Evolutionary conservation across 92 coral and sea anemone species (phyloP), one percentile per base, ranked within the genome.

Genomic region (Zoanthus sociatus): DNA sequence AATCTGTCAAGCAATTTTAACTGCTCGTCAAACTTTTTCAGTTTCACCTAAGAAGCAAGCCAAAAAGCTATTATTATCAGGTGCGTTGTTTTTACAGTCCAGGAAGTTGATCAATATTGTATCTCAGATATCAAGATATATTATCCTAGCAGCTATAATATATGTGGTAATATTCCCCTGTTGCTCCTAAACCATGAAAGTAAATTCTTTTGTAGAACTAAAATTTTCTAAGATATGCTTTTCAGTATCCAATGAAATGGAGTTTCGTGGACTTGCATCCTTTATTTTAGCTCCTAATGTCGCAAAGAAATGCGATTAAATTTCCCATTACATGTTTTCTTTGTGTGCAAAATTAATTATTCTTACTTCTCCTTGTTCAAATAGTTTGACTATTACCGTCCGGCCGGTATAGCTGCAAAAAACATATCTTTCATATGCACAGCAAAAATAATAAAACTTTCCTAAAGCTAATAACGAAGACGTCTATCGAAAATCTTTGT

Each of bases 291-390:
- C 7, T 54, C 20, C 46, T 26, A 30, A 14, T 75, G 33, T 53
- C 17, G 13, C 14, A 54, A 18, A 75, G 37, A 48, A 20, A 18
- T 63, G 64, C n/a, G 7, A 18, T 58, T 18, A 58, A 58, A 18
- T 0, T 37, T 37, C 42, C n/a, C 17, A 16, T 63, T 21, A 30
- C 21, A 4, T 55, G 13, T 55, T 55, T 6, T 53, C 50, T 77
- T 31, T 26, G 82, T 53, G 82, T 77, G 48, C 82, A 77, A 77
- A 69, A 77, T 77, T 77, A 77, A 77, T 77, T 77, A 77, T 77
- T 77, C 82, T 77, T 77, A 53, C 82, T 77, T 32, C 26, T 15
- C 14, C 11, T 7, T 33, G 61, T 77, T 55, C 30, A 18, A 16
- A 77, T 30, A 26, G 20, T 76, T 63, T 9, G 42, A 37, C 42